Conservation (phyloP, 1,140 invertebrate species). For the Olivierus martensii region DNA sequence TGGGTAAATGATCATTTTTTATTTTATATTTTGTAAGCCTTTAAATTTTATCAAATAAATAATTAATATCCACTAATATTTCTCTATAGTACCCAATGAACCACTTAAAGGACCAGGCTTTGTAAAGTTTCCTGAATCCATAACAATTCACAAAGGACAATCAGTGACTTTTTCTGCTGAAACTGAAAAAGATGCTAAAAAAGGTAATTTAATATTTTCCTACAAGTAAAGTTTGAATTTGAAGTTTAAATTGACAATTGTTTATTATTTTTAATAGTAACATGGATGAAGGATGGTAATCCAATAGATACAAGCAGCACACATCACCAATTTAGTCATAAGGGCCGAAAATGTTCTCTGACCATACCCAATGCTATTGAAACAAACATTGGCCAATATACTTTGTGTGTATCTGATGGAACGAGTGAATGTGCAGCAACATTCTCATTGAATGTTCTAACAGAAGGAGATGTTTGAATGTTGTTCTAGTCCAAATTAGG, state of each 20-base stretch:
- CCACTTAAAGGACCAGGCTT: constrained; percentile 66
- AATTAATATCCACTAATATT: no score
- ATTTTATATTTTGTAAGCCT: no score
- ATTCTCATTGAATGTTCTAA: constrained; percentile 67
- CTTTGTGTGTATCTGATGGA: constrained; percentile 69
- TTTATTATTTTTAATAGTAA: constrained; percentile 25
- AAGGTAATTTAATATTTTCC: constrained; percentile 26
- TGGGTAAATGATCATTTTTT: constrained; percentile 50
- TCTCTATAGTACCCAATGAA: constrained; percentile 63
- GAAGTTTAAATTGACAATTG: neutral
- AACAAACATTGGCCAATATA: constrained; percentile 79
- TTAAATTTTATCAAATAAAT: no score
- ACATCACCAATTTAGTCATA: constrained; percentile 65
- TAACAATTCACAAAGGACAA: constrained; percentile 67
- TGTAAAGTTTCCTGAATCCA: constrained; percentile 74
- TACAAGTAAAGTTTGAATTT: neutral
- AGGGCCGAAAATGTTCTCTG: constrained; percentile 54
- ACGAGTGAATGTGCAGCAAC: constrained; percentile 56
- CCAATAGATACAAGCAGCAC: constrained; percentile 57
- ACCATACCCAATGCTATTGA: constrained; percentile 54
- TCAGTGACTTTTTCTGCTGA: constrained; percentile 62
- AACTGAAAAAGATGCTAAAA: constrained; percentile 50
- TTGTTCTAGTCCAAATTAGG: no score
- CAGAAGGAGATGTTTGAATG: constrained; percentile 13
- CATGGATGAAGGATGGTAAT: constrained; percentile 85